Evolutionary conservation across 2,113 vertebrate genomes (phyloP).

Genomic region (Climacteris rufus): DNA sequence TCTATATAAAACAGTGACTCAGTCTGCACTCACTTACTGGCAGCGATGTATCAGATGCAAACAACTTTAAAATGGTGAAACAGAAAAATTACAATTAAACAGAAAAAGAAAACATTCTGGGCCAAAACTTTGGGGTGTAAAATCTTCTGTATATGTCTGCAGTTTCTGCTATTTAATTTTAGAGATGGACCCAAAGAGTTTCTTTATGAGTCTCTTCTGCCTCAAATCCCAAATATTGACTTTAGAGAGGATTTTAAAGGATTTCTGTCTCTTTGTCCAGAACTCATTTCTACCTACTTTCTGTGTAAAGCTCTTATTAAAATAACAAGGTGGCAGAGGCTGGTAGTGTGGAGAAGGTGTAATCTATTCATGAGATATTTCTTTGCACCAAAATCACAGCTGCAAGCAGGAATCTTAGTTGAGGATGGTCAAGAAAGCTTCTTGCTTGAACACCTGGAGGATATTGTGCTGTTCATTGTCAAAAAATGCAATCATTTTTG

Average conservation of each 20-base stretch:
- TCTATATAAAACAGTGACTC: conserved; percentile 38
- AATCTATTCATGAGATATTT: not conserved
- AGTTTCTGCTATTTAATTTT: not conserved
- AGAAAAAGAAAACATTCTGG: not conserved
- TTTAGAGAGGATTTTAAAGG: not conserved
- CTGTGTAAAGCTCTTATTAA: not conserved
- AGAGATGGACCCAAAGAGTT: not conserved
- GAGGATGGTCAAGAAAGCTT: not conserved
- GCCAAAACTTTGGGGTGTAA: not conserved
- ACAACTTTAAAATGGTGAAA: conserved; percentile 12
- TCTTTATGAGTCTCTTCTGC: not conserved
- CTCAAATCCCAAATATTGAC: not conserved
- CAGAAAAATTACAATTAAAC: conserved; percentile 17
- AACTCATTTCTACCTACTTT: not conserved
- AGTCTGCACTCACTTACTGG: conserved; percentile 36
- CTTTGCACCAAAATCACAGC: not conserved
- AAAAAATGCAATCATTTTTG: conserved; percentile 1
- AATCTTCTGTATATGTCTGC: not conserved
- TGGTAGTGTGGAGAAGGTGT: not conserved
- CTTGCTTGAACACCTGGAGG: not conserved
- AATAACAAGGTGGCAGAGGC: not conserved
- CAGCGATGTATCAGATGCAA: conserved; percentile 16
- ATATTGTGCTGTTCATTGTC: not conserved
- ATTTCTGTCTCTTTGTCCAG: not conserved
- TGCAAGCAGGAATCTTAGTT: not conserved